Evolutionary conservation across 2,888 invertebrate species (phyloP), one percentile per base, ranked within the genome.

Genomic region (Macrosoma leucophasiata): DNA sequence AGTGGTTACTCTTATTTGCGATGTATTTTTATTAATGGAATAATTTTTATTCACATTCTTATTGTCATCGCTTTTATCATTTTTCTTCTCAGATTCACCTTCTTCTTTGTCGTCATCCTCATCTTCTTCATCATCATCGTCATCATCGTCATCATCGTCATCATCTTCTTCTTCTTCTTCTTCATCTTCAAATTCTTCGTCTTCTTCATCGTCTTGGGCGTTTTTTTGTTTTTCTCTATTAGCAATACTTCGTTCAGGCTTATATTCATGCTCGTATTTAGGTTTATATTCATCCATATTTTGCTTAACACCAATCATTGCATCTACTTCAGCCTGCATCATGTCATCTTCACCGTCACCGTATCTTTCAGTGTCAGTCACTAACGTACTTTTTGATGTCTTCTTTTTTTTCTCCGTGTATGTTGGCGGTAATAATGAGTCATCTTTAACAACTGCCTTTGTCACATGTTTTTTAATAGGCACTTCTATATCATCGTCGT

Each of bases 351-450:
- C 60, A 21, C 58, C 71, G 40, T 73, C 65, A 3, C 76, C 79
- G 43, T 84, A 85, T 9, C 59, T 65, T 41, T 78, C 67, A 13
- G 78, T 70, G 30, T 85, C 84, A 3, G 84, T 84, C 1, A 85
- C 76, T 36, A 78, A 50, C 2, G 84, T 85, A 13, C 73, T 82
- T 48, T 76, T 71, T 4, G 67, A 58, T 8, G 59, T 62, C 46
- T 81, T 82, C 28, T 67, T 81, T 49, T 78, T 76, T 54, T 79
- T 82, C 54, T 76, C 82, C 45, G 62, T 66, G 34, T 71, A 76
- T 46, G 70, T 74, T 6, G 77, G 73, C 24, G 46, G 27, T 2
- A 19, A 13, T 4, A 29, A 36, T n/a, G n/a, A n/a, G n/a, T n/a
- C n/a, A 3, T 51, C 39, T 10, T 51, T 39, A 10, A n/a, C n/a